Base-by-base conservation (phyloP, 2,113 vertebrate species). In the Bujurquina vittata region DNA sequence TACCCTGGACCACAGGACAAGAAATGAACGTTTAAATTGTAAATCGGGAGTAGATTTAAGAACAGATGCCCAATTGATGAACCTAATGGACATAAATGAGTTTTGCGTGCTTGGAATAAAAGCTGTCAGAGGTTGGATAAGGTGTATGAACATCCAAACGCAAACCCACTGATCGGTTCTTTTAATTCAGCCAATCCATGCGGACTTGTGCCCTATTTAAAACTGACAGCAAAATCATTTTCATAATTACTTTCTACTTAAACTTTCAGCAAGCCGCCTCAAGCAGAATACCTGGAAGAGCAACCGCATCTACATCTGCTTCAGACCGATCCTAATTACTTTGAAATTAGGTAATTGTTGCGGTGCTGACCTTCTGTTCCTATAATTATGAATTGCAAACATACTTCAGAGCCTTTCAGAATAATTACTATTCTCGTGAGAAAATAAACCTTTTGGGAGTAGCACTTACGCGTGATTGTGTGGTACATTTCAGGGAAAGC, bases 301-400 rank as follows among this genome's bases (percentile, higher is more conserved):
- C 60, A 20, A 3, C 73, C 10, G 26, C 46, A 35, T 54, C 77
- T 49, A 46, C 80, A 84, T 89, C 81, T 89, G 84, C 67, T 81
- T 79, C 22, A 49, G 52, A 33, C 43, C 3, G 23, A 74, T 84
- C 43, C 37, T 89, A 90, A 94, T 91, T 88, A 76, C 84, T 85
- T 85, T 77, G 57, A 77, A 86, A 88, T 83, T 54, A 87, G 86
- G 65, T 91, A 86, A 93, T 88, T 92, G 84, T 79, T 79, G 43
- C 84, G 54, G 62, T 12, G 20, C 14, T 90, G 90, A 94, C 92
- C 92, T 90, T 74, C 89, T 87, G 83, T 84, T 90, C 79, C 77
- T 59, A 76, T 87, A 80, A 85, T 92, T 91, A 94, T 55, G 10
- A 29, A 57, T 67, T 69, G 79, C 78, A 92, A 93, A 89, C 88